phyloP scores from a whole-genome alignment of 1,140 invertebrate genomes.

The Trichonephila clavata region DNA sequence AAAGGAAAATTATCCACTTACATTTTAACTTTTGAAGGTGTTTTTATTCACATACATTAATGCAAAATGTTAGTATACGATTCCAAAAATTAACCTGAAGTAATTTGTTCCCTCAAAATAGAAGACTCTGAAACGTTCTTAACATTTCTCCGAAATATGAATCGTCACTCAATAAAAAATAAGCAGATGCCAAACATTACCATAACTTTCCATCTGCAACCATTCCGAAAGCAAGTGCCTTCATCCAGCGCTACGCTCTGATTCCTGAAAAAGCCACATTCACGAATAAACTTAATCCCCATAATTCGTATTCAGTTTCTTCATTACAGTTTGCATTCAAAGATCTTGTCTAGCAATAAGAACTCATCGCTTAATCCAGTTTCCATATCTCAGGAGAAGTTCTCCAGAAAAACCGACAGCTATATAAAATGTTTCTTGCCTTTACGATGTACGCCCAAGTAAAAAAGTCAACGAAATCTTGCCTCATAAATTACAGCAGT shows the following conservation, averaged over 20 bases:
- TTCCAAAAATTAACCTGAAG: no score
- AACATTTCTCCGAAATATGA: no score
- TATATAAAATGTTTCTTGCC: slow-evolving; percentile 52
- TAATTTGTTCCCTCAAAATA: no score
- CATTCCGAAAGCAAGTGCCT: background rate
- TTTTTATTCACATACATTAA: no score
- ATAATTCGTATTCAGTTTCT: slow-evolving; percentile 44
- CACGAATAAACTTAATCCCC: background rate
- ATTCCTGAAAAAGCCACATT: background rate
- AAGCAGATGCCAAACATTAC: background rate
- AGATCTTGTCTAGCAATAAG: background rate
- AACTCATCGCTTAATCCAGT: slow-evolving; percentile 2
- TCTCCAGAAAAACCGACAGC: background rate
- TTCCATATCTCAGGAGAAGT: background rate
- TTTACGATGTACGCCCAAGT: slow-evolving; percentile 41
- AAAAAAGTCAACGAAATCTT: slow-evolving; percentile 26
- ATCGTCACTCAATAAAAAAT: no score
- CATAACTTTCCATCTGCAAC: background rate
- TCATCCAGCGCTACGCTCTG: background rate
- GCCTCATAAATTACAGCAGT: slow-evolving; percentile 62
- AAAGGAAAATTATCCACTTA: no score
- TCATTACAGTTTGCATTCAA: slow-evolving; percentile 32
- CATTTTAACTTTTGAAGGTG: no score
- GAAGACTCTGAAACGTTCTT: no score
- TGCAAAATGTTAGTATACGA: no score